Evolutionary conservation across 1,140 invertebrate species (phyloP).

Genomic region (Wasmannia auropunctata): DNA sequence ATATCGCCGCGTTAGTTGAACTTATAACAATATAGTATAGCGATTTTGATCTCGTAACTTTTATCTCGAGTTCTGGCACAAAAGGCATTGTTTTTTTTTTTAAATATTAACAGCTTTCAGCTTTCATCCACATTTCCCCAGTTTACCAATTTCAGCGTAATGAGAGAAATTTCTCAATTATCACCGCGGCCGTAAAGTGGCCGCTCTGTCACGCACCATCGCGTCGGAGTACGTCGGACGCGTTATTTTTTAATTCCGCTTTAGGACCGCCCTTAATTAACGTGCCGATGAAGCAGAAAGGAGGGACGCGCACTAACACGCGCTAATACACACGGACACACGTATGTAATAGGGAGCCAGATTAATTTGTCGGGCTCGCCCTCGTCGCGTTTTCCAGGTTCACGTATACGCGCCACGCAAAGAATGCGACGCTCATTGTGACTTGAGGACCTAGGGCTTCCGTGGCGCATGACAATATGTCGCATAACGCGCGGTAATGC

Average conservation of each 20-base stretch:
- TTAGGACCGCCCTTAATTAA: constrained; percentile 68
- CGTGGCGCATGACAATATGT: constrained; percentile 61
- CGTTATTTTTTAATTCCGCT: constrained; percentile 75
- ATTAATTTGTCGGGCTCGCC: constrained; percentile 69
- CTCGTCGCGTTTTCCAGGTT: constrained; percentile 72
- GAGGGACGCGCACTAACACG: not conserved
- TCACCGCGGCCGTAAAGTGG: constrained; percentile 45
- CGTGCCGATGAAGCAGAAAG: constrained; percentile 63
- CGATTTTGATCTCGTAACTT: not conserved
- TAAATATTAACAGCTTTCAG: constrained; percentile 1
- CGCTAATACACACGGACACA: not conserved
- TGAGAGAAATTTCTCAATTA: constrained; percentile 64
- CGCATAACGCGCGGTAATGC: constrained; percentile 72
- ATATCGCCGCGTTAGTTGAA: constrained; percentile 6
- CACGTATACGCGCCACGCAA: constrained; percentile 67
- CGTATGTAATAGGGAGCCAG: constrained; percentile 24
- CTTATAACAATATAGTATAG: not conserved
- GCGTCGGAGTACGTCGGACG: constrained; percentile 65
- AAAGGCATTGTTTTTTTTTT: not conserved
- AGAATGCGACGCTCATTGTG: constrained; percentile 75
- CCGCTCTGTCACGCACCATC: constrained; percentile 41
- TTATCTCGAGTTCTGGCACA: not conserved
- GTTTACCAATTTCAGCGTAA: constrained; percentile 27
- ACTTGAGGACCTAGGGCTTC: constrained; percentile 68
- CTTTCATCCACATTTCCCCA: constrained; percentile 7